Base-by-base conservation (phyloP, 1,140 invertebrate species). In the Latrodectus geometricus region DNA sequence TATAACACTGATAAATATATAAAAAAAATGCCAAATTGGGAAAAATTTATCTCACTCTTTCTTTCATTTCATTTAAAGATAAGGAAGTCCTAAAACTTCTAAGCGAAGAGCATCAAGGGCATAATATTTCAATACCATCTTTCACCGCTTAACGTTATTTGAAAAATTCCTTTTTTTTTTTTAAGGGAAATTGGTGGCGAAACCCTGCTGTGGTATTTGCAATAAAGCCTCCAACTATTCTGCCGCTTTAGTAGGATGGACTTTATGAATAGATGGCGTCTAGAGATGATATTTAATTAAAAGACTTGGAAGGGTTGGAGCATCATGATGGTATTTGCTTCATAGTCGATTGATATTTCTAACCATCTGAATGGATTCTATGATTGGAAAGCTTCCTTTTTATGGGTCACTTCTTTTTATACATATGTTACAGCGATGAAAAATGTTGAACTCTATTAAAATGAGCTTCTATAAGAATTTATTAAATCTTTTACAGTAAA, bases 151-250 rank as follows among this genome's bases (percentile, higher is more conserved):
- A 17, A 61, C 66, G 79, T 82, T 73, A 82, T 82, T 82, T 65
- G 68, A 82, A 82, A 82, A 82, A 35, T 35, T 82, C 72, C 79
- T 66, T n/a, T n/a, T n/a, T n/a, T n/a, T n/a, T n/a, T n/a, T n/a
- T 73, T 2, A 65, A 8, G 54, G 52, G 2, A 11, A 77, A 77
- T 56, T 72, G 78, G 50, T 9, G 35, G n/a, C 14, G 15, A 48
- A 15, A 12, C 12, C 69, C 79, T n/a, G 14, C 79, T 9, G 79
- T 5, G 79, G 79, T 73, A 82, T 82, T 23, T 20, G 79, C 79
- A 82, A 82, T 82, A 82, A 82, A 82, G 79, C n/a, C 9, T 66
- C 20, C 21, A 72, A 70, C 61, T 80, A 80, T 80, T 68, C 66
- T 48, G 50, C 50, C 17, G 73, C 35, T 35, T 35, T 35, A 17